These are phyloP conservation scores for Pseudolaguvia tuberculata DNA, from an alignment of 2,113 vertebrate species.

Conservation along the genomic window DNA sequence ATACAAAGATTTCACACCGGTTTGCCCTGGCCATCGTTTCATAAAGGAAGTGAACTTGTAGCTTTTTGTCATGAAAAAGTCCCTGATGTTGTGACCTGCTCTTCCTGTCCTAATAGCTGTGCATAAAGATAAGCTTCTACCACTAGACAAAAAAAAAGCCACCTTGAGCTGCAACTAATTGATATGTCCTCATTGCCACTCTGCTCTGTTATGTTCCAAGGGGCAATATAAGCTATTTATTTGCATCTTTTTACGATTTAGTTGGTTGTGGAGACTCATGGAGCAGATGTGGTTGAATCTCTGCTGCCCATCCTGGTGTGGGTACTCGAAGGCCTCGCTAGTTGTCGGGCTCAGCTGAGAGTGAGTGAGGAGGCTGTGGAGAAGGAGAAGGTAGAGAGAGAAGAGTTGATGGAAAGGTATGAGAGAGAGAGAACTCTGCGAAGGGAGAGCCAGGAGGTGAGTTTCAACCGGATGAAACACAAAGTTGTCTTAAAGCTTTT, in stretches of 20 bases:
- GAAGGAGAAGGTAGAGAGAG: slow-evolving; percentile 64
- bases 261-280: slow-evolving; percentile 69
- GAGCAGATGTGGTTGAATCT: slow-evolving; percentile 70
- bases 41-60: slow-evolving; percentile 30
- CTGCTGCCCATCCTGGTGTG: slow-evolving; percentile 73
- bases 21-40: slow-evolving; percentile 19
- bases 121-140: slow-evolving; percentile 29
- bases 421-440: slow-evolving; percentile 63
- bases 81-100: slow-evolving; percentile 4
- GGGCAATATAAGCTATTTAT: not conserved
- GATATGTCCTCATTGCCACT: not conserved
- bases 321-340: slow-evolving; percentile 72
- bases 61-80: slow-evolving; percentile 3
- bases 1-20: not conserved
- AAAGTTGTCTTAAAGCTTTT: not conserved
- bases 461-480: slow-evolving; percentile 5
- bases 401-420: slow-evolving; percentile 66
- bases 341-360: slow-evolving; percentile 67
- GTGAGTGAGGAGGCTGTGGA: slow-evolving; percentile 65
- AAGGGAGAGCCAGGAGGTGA: slow-evolving; percentile 71
- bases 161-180: not conserved
- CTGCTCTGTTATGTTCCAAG: not conserved
- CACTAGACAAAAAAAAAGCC: not conserved
- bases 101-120: slow-evolving; percentile 34
- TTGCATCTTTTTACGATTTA: slow-evolving; percentile 34